Conservation (phyloP, 2,113 vertebrate species). For the Pseudopipra pipra region DNA sequence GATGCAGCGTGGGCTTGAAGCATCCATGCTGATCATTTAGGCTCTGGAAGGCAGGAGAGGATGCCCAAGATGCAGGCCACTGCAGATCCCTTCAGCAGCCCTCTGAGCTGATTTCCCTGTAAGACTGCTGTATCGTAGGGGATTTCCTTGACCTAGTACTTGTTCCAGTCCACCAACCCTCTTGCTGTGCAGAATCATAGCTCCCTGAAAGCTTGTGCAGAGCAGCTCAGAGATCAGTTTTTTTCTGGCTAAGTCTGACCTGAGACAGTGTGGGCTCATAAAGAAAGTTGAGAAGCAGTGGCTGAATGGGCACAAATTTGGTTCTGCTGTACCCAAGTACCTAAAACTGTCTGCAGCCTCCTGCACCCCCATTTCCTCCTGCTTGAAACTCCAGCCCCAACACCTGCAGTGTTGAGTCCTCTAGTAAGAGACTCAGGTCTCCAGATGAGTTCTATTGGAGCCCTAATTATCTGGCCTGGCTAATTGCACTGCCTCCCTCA, state of each 20-base stretch:
- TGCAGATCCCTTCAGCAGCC: not conserved
- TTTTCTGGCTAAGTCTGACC: not conserved
- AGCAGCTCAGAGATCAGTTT: not conserved
- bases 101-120: not conserved
- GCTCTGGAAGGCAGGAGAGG: not conserved
- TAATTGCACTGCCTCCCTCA: not conserved
- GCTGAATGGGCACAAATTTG: not conserved
- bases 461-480: not conserved
- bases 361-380: not conserved
- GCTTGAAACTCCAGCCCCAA: not conserved
- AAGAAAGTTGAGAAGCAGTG: not conserved
- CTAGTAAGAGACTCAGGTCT: not conserved
- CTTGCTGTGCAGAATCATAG: not conserved
- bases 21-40: not conserved
- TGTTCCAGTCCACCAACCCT: not conserved
- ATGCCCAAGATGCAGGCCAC: not conserved
- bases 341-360: not conserved
- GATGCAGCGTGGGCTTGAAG: not conserved
- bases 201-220: not conserved
- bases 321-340: not conserved
- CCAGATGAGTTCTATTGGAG: not conserved
- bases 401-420: not conserved
- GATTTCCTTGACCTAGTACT: not conserved
- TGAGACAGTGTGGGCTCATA: not conserved
- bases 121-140: not conserved